Evolutionary conservation across 2,113 vertebrate genomes (phyloP), one percentile per base, ranked within the genome.

Genomic region (Corythornis madagascariensis): DNA sequence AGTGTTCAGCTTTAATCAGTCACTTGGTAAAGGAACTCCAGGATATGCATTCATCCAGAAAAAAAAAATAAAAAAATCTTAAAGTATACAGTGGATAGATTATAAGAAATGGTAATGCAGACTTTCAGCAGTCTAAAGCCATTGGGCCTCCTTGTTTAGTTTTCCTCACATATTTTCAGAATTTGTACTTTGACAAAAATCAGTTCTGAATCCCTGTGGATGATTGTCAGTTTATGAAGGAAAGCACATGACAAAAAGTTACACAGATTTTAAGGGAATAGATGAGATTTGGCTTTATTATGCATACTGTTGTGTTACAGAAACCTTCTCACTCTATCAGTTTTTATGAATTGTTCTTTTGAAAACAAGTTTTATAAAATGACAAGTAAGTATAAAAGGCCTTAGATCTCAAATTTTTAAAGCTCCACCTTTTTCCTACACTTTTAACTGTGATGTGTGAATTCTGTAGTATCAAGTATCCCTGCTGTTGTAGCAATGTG

Each of bases 381-480:
- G 4, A 6, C 10, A 53, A 69, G 10, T 55, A 20, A 55, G 10
- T 83, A 28, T 60, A 29, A 81, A 73, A 4, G 53, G 6, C 22
- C 13, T 31, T 57, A 78, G 11, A 35, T 48, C 35, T 89, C 33
- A 45, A 59, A 24, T 70, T 80, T 65, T 78, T 65, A 88, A 77
- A 93, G 50, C 13, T 86, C 28, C 3, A 5, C 22, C 86, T 77
- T 65, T 29, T 75, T 86, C 65, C 48, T 87, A 75, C 42, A 7
- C 18, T 75, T 75, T 13, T 67, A 78, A 78, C 48, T 61, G 20
- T 11, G 48, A 72, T 40, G 48, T 88, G 86, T 67, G 77, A 90
- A 92, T 89, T 84, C 57, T 20, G 16, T 71, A 89, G 73, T 90
- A 94, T 82, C 73, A 75, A 61, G 35, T 84, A 75, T 45, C 40